A percentile compares a stretch with the other conserved stretches of the same genome.
Conservation (phyloP, 2,888 invertebrate genomes). For the Homarus gammarus region DNA sequence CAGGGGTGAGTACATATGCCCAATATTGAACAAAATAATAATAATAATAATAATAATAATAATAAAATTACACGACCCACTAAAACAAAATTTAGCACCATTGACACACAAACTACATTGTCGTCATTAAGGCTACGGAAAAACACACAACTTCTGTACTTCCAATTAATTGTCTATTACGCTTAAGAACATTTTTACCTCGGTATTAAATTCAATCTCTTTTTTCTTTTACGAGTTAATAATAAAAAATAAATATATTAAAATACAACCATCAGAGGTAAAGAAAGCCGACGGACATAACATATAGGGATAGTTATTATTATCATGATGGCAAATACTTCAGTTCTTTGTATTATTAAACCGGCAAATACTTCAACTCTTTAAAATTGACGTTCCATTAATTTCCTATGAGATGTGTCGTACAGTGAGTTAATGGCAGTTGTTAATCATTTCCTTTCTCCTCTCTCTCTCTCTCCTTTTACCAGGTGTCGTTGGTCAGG, state of each 20-base stretch:
- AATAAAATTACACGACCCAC: no score
- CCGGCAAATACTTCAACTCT: neutral
- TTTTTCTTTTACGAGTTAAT: neutral
- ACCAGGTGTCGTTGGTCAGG: no score
- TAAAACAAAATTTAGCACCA: no score
- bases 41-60: no score
- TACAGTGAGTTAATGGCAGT: neutral
- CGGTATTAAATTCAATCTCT: neutral
- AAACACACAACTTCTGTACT: neutral
- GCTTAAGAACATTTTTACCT: no score
- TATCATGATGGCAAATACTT: neutral
- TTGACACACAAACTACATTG: no score
- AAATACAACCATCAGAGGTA: neutral
- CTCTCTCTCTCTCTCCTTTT: no score
- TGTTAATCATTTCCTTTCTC: neutral
- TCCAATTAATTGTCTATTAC: no score
- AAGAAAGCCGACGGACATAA: neutral
- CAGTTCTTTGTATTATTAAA: neutral
- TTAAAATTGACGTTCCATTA: neutral
- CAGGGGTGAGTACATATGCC: no score
- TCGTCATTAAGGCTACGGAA: neutral
- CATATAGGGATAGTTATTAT: no score
- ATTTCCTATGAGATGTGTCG: neutral
- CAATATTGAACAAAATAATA: no score
- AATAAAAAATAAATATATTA: no score